Percentiles rank a stretch among this genome's conserved stretches.
Conservation (phyloP, 1,140 invertebrate genomes). For the Cheumatopsyche charites region DNA sequence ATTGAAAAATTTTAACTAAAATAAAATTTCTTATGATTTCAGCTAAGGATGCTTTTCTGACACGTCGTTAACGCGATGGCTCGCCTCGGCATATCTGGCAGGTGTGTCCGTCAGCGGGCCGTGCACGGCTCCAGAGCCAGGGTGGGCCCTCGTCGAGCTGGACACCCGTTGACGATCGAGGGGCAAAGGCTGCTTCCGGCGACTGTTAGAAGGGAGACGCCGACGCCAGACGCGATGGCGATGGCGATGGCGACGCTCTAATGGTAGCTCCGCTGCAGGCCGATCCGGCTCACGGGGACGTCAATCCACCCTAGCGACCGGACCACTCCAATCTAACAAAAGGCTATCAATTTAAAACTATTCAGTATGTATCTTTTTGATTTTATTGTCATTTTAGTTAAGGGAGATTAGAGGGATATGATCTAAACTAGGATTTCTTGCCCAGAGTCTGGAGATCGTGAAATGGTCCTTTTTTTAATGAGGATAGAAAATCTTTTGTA, state of each 20-base stretch:
- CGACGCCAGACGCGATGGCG: slow-evolving; percentile 9
- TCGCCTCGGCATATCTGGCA: background rate
- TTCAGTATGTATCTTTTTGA: background rate
- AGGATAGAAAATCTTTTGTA: no score
- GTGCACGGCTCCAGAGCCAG: background rate
- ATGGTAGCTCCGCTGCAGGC: slow-evolving; percentile 11
- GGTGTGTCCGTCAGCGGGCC: background rate
- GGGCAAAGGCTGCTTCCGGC: background rate
- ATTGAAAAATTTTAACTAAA: no score
- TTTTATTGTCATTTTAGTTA: no score
- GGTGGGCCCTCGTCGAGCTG: background rate
- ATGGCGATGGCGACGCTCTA: slow-evolving; percentile 5
- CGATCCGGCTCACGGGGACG: slow-evolving; percentile 11
- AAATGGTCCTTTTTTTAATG: no score
- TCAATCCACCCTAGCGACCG: slow-evolving; percentile 19
- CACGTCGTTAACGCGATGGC: background rate
- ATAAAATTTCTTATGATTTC: background rate
- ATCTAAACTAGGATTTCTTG: no score
- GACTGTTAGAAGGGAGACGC: slow-evolving; percentile 38
- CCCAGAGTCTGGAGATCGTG: no score
- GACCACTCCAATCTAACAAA: no score
- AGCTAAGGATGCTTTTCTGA: slow-evolving; percentile 13
- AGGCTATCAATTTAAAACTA: no score
- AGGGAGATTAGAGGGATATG: no score
- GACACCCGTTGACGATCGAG: background rate